Conservation (phyloP, 1,140 invertebrate species). For the Drosophila ercepeae region DNA sequence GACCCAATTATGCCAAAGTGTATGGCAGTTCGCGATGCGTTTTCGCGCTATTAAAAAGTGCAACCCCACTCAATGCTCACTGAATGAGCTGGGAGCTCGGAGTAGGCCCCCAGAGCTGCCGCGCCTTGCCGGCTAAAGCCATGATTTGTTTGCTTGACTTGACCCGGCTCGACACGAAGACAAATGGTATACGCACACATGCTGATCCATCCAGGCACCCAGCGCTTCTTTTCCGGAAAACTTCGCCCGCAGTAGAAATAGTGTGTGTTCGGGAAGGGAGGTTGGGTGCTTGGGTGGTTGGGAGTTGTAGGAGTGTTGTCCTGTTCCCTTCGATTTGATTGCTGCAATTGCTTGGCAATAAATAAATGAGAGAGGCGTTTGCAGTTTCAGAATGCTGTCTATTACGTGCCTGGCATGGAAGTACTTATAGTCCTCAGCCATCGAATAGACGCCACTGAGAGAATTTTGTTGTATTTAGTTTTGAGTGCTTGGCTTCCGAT, state of each 20-base stretch:
- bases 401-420: conserved; percentile 56
- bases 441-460: not conserved
- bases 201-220: not conserved
- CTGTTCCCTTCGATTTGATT: conserved; percentile 57
- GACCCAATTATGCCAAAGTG: conserved; percentile 81
- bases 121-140: conserved; percentile 5
- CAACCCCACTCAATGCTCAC: conserved; percentile 5
- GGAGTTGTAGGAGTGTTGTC: not conserved
- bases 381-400: conserved; percentile 37
- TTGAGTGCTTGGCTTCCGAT: no score
- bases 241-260: conserved; percentile 7
- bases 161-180: conserved; percentile 31
- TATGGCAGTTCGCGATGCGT: conserved; percentile 74
- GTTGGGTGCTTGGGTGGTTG: no score
- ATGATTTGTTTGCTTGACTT: conserved; percentile 53
- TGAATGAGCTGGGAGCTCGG: not conserved
- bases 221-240: conserved; percentile 15
- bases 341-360: conserved; percentile 63
- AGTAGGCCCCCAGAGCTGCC: not conserved
- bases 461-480: not conserved
- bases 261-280: not conserved
- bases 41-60: conserved; percentile 55
- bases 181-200: conserved; percentile 26
- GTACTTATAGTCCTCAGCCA: conserved; percentile 10
- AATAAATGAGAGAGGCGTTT: conserved; percentile 60